Base-by-base conservation (phyloP, 2,113 vertebrate species). In the Oriolus oriolus region DNA sequence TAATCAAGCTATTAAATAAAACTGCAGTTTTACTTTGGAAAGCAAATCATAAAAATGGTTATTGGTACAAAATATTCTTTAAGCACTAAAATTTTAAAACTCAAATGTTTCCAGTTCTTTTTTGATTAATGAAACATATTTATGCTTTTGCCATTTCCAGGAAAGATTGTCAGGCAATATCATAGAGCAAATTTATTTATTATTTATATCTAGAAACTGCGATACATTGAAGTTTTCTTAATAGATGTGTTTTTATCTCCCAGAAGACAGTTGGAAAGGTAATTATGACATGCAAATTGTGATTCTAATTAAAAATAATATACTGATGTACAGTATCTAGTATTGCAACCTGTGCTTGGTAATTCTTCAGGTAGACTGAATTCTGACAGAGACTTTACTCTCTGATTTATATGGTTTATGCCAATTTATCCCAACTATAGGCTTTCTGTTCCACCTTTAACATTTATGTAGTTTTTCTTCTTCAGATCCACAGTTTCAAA, bases 281-380 rank as follows among this genome's bases (percentile, higher is more conserved):
- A 98, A 98, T 97, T 97, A 97, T 97, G 97, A 73, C 73, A 98
- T 97, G 96, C 69, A 98, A 97, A 98, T 87, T 83, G 39, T 64
- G 33, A 70, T 97, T 61, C 16, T 93, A 97, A 95, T 97, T 96
- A 90, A 95, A 97, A 96, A 83, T 85, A 92, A 74, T 65, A 73
- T 95, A 91, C 35, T 78, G 77, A 80, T 56, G 30, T 86, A 89
- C 54, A 93, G 20, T 81, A 91, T 82, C 56, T 80, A 56, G 60
- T 82, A 41, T 73, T 91, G 35, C n/a, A 95, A 94, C 39, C 10
- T 89, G 16, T 70, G 28, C 13, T 78, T 83, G 31, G 19, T 39
- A 42, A 75, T 89, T 92, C 54, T 71, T 61, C 85, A 96, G 44
- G 39, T 69, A 84, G 45, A 42, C 13, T 81, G 39, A 61, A 68